Conservation (phyloP, 2,888 invertebrate species). For the Platerodrilus igneus region DNA sequence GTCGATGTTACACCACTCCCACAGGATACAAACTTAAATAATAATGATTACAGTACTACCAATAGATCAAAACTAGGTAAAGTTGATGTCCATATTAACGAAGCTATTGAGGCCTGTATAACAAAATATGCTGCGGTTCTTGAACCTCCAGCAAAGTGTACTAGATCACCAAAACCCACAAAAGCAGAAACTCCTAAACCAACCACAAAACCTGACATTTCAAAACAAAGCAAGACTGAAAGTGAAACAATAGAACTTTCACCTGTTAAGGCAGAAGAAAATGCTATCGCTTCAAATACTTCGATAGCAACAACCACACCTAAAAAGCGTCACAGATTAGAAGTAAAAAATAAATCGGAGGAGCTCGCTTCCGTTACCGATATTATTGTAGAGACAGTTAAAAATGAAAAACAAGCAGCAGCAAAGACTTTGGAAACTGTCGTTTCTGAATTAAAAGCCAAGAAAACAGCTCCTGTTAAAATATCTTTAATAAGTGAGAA, state of each 20-base stretch:
- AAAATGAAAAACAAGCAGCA: no score
- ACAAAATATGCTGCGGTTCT: constrained; percentile 48
- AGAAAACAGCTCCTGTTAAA: constrained; percentile 37
- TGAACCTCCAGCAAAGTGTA: constrained; percentile 42
- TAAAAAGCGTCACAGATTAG: constrained; percentile 68
- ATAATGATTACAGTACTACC: constrained; percentile 38
- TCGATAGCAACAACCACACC: constrained; percentile 54
- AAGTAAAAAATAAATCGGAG: constrained; percentile 55
- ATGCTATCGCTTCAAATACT: constrained; percentile 18
- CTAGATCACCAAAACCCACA: constrained; percentile 36
- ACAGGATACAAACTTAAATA: constrained; percentile 34
- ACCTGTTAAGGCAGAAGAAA: constrained; percentile 29
- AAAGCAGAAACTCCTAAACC: constrained; percentile 46
- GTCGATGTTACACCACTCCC: constrained; percentile 17
- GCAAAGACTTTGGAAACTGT: constrained; percentile 41
- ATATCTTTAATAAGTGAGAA: constrained; percentile 18
- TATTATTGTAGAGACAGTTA: no score
- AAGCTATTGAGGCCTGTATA: constrained; percentile 55
- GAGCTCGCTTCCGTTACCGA: no score
- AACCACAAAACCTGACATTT: constrained; percentile 43
- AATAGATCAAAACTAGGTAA: constrained; percentile 20
- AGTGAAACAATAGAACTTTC: constrained; percentile 33
- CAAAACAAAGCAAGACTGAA: no score
- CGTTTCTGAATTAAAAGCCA: constrained; percentile 44
- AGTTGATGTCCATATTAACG: constrained; percentile 48